Base-by-base conservation (phyloP, 2,797 vertebrate genomes). In the Staurois parvus region DNA sequence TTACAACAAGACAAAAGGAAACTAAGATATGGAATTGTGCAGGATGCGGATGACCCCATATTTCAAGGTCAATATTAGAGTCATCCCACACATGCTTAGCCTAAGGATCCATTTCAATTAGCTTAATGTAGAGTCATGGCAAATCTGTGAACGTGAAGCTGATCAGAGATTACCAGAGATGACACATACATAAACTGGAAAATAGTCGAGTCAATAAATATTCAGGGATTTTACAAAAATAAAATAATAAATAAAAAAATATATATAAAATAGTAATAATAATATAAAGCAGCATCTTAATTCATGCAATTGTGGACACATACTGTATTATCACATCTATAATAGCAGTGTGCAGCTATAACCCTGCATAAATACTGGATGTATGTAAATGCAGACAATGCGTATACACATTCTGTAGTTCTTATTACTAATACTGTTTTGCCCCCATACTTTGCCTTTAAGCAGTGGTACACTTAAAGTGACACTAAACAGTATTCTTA, bases 41-140 rank as follows among this genome's bases (percentile, higher is more conserved):
- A 67, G 66, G 56, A 45, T 26, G 37, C 21, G 10, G 15, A 21
- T 45, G 21, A 80, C 78, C 78, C 68, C 29, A 34, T 48, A 67
- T 11, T n/a, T 34, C 66, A 80, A 80, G 66, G 78, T 56, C 67
- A 70, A n/a, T 56, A 56, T 69, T 28, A 79, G 64, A 45, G 37
- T 67, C 66, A 67, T 19, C 76, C 59, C 42, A 40, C 42, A 40
- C 62, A 45, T 67, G 26, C 45, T 34, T 32, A 80, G 42, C 78
- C 66, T 70, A 52, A 52, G 78, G 78, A 56, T 70, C 13, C 30
- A 24, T 70, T 32, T 80, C 66, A 80, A 52, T 80, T 80, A 80
- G 78, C 66, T 70, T 70, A 70, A 70, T 80, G 78, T 52, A 52
- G 42, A 69, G 42, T 45, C 64, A 70, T 70, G 29, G 42, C 21